Conservation (phyloP, 2,113 vertebrate genomes). For the Dicaeum eximium region DNA sequence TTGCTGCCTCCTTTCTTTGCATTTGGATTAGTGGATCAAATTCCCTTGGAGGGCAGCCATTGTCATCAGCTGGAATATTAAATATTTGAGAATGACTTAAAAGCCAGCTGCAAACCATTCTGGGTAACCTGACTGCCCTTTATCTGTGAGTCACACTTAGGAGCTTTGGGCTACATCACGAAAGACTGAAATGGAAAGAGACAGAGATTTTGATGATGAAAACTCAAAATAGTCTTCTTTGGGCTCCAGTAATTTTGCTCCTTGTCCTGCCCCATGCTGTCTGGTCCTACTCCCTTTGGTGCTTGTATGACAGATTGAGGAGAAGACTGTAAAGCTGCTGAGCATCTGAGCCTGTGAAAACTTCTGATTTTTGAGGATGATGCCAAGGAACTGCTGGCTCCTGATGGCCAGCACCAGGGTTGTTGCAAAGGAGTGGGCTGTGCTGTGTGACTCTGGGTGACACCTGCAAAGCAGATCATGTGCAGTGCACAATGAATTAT, state of each 20-base stretch:
- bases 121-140: neutral
- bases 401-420: neutral
- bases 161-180: neutral
- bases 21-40: neutral
- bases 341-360: neutral
- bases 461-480: neutral
- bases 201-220: neutral
- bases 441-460: neutral
- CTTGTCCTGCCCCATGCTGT: neutral
- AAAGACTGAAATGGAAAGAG: neutral
- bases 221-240: neutral
- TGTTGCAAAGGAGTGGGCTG: neutral
- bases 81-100: neutral
- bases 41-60: neutral
- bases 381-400: neutral
- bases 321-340: neutral
- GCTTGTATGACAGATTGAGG: neutral
- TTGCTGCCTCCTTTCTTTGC: neutral
- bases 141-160: neutral
- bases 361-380: neutral
- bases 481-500: neutral
- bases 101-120: neutral
- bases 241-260: neutral
- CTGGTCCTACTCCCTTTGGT: neutral
- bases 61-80: neutral